phyloP scores from a whole-genome alignment of 2,797 vertebrate species.

The Sebastes dallii region DNA sequence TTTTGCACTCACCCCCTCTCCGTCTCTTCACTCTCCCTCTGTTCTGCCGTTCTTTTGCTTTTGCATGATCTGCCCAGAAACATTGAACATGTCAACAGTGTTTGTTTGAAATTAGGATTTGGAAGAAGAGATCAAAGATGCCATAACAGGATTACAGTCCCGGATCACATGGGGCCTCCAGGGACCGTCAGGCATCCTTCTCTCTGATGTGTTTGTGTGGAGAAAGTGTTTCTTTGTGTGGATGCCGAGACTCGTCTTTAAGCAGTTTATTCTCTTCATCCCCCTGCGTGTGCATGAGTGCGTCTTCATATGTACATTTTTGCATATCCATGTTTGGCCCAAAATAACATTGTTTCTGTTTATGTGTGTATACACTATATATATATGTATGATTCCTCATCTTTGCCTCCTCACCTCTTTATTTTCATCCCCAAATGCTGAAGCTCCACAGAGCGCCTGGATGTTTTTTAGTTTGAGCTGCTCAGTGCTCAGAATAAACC shows the following conservation, averaged over 20 bases:
- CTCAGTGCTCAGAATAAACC: conserved; percentile 37
- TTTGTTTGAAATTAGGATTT: conserved; percentile 82
- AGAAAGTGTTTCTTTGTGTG: conserved; percentile 65
- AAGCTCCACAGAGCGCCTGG: background rate
- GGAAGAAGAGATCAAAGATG: conserved; percentile 81
- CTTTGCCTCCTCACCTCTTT: background rate
- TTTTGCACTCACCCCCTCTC: background rate
- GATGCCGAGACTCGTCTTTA: conserved; percentile 47
- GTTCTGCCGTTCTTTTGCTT: conserved; percentile 29
- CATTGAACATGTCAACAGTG: conserved; percentile 72
- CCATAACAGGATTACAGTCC: conserved; percentile 81
- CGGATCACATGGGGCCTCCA: conserved; percentile 66
- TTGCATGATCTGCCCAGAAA: conserved; percentile 69
- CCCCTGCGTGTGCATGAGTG: conserved; percentile 14
- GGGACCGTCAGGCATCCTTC: conserved; percentile 68
- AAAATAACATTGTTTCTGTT: conserved; percentile 22
- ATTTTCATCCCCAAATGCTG: conserved; percentile 6
- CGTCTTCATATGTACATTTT: conserved; percentile 25
- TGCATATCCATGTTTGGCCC: conserved; percentile 32
- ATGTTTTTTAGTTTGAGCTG: conserved; percentile 18
- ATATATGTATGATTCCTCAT: background rate
- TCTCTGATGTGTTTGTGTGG: conserved; percentile 67
- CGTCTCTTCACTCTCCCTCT: background rate
- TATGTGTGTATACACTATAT: background rate
- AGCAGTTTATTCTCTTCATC: conserved; percentile 55